Conservation (phyloP, 2,113 vertebrate species). For the Natator depressus region DNA sequence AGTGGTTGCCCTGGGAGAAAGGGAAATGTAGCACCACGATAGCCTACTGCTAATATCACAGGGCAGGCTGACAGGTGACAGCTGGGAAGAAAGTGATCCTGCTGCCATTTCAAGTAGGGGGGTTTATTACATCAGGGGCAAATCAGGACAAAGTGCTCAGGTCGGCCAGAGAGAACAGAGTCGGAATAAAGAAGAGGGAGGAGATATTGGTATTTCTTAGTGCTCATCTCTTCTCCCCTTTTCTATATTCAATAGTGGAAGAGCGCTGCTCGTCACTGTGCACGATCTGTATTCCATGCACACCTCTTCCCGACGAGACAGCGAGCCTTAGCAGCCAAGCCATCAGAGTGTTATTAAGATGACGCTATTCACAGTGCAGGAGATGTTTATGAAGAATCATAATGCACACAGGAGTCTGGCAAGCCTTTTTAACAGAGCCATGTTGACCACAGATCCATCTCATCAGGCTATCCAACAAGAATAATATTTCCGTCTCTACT, state of each 20-base stretch:
- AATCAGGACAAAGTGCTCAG: background rate
- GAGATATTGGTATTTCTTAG: background rate
- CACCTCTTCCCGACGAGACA: background rate
- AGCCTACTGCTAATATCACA: background rate
- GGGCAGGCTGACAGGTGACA: background rate
- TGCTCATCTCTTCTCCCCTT: background rate
- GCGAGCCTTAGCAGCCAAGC: no score
- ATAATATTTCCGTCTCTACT: background rate
- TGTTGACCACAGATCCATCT: background rate
- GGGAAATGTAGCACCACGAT: background rate
- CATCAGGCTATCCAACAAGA: background rate
- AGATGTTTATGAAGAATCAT: background rate
- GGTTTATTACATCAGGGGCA: background rate
- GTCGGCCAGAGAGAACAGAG: background rate
- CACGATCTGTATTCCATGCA: background rate
- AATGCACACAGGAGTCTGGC: background rate
- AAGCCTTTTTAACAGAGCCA: background rate
- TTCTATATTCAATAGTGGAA: background rate
- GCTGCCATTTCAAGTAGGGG: background rate
- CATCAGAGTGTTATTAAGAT: background rate
- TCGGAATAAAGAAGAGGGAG: background rate
- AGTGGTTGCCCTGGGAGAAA: background rate
- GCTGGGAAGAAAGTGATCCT: background rate
- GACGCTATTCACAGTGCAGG: background rate
- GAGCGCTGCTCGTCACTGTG: background rate